phyloP scores from a whole-genome alignment of 2,113 vertebrate genomes.

The Mesoclemmys tuberculata region DNA sequence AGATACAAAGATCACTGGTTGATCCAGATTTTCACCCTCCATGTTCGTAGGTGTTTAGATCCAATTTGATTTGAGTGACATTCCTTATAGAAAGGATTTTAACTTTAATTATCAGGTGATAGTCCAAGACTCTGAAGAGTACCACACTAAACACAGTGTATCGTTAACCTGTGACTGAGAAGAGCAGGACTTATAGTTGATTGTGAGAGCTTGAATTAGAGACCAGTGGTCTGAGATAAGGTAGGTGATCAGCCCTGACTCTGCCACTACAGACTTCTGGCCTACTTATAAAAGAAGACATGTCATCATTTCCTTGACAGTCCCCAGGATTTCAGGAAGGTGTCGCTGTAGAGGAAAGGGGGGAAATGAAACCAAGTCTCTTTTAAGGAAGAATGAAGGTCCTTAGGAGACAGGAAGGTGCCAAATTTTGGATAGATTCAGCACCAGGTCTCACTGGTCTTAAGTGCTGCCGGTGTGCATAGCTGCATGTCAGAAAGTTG shows the following conservation, averaged over 20 bases:
- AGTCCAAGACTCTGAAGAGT: conserved; percentile 51
- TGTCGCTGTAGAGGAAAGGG: conserved; percentile 50
- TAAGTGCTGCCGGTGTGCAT: not conserved
- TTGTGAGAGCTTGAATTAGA: conserved; percentile 79
- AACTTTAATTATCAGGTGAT: conserved; percentile 5
- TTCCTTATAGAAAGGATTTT: not conserved
- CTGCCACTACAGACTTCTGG: conserved; percentile 80
- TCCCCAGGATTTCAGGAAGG: conserved; percentile 76
- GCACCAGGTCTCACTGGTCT: not conserved
- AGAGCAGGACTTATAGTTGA: conserved; percentile 65
- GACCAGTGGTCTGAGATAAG: conserved; percentile 82
- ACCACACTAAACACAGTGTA: conserved; percentile 31
- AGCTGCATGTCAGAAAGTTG: not conserved
- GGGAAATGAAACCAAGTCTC: conserved; percentile 46
- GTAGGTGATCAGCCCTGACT: conserved; percentile 78
- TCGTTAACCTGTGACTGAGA: conserved; percentile 45
- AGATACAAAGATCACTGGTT: conserved; percentile 6
- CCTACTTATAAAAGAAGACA: conserved; percentile 80
- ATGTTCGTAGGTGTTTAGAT: not conserved
- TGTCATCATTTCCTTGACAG: conserved; percentile 82
- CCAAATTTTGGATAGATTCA: conserved; percentile 32
- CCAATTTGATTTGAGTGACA: conserved; percentile 1
- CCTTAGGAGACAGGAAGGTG: not conserved
- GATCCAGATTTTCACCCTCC: not conserved
- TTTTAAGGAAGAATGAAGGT: conserved; percentile 48